Base-by-base conservation (phyloP, 2,113 vertebrate species). In the Dolichallabes microphthalmus region DNA sequence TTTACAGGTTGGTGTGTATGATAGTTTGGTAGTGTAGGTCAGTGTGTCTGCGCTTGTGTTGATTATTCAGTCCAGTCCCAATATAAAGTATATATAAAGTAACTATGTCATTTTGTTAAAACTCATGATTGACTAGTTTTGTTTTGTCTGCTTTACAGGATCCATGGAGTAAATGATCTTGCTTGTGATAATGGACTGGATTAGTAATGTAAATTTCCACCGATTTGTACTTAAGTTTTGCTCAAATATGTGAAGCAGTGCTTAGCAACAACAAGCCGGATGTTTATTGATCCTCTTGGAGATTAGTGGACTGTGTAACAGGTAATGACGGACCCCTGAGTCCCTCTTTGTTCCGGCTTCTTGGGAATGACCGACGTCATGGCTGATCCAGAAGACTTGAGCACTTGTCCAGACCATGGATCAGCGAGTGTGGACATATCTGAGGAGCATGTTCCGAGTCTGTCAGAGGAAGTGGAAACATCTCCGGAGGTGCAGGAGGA, bases 331-430 rank as follows among this genome's bases (percentile, higher is more conserved):
- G 84, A 63, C 27, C 60, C 61, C 79, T 79, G 82, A 87, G 55
- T 19, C 11, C 53, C 55, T 45, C 32, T 71, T 11, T 50, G n/a
- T 4, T 82, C 35, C 5, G 64, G 82, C 32, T 76, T 53, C 76
- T 58, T 79, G n/a, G 83, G 45, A 55, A 77, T 60, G 69, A 86
- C 82, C 32, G 87, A 85, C 50, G 19, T 81, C 39, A 81, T 88
- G 87, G 87, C 80, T 57, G 86, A 87, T 39, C 71, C 85, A 27
- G 81, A 53, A 15, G 80, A 68, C 35, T 22, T 82, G 25, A 84
- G 68, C 22, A 12, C 20, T 13, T 50, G 45, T 60, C 50, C 27
- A 0, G 79, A 55, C 8, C 30, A 27, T 6, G 71, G 60, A 52
- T 20, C 71, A 11, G 20, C 3, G 68, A 79, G 9, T 22, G 53